Base-by-base conservation (phyloP, 2,113 vertebrate genomes). In the Ageneiosus marmoratus region DNA sequence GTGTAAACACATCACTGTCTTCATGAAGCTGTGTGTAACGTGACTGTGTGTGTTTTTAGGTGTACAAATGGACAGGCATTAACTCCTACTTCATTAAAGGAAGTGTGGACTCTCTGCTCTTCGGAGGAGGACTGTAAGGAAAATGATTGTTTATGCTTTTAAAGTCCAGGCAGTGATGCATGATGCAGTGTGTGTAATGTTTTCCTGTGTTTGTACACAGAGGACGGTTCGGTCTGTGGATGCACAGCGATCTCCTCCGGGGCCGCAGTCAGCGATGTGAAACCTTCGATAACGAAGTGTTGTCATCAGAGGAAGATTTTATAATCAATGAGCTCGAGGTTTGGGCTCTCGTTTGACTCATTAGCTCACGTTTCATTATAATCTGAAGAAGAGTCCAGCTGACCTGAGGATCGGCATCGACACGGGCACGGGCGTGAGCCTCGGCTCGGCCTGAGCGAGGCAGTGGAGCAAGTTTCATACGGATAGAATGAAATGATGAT, bases 1-100 rank as follows among this genome's bases (percentile, higher is more conserved):
- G 46, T 24, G 3, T 44, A 12, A 44, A 48, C 27, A 24, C 77
- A 65, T 24, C 22, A 24, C 41, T 2, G 13, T 37, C 53, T 5
- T 58, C 18, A 41, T 58, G 5, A 37, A 29, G 3, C n/a, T 60
- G 24, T 79, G 56, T 24, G 24, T 69, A 65, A 34, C 16, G 24
- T 24, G 10, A 41, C 11, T 65, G 62, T 67, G 24, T 79, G 44
- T 69, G 44, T 58, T 22, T 82, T 13, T 62, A 85, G 86, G 86
- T 87, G 29, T 80, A 75, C 46, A 83, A 58, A 83, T 87, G 86
- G 86, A 87, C 86, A 7, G 50, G 58, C 1, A 9, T 55, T 6
- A 86, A 86, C 51, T 84, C 79, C 24, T 84, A 82, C 83, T 87
- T 86, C 37, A 79, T 86, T 48, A 86, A 86, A 20, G 87, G 83